Base-by-base conservation (phyloP, 2,888 invertebrate species). In the Tricholauxania praeusta region DNA sequence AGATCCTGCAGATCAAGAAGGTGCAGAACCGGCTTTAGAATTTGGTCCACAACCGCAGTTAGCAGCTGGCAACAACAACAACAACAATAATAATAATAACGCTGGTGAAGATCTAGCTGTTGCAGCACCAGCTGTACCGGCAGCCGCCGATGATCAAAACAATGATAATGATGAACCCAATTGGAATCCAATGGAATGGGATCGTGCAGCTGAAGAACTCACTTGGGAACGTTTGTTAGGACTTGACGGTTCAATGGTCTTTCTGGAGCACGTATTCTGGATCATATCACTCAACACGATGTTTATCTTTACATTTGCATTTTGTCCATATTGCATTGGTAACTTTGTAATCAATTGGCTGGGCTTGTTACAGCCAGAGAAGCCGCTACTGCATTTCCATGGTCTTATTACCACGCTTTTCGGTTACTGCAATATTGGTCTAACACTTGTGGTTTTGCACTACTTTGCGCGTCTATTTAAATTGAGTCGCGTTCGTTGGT, bases 131-230 rank as follows among this genome's bases (percentile, higher is more conserved):
- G 78, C 70, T 8, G 77, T 69, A 15, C 74, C 68, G 82, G 87
- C 76, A 85, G 81, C 80, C 90, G 91, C 78, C 88, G 90, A 60
- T 85, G 79, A 78, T 15, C 77, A 80, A 49, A 81, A 79, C 8
- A 81, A 80, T 65, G 85, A 85, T 55, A 86, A 85, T 92, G 74
- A 87, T 75, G 87, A 87, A 74, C 85, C 84, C n/a, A 97, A 97
- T 83, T 98, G 98, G 97, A 98, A 98, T 87, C 98, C 97, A 0
- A 96, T 98, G 91, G 98, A 98, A 84, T 99, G 98, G 98, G 98
- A 99, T 84, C 90, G 98, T 76, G 97, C 97, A 0, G 97, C 96
- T 14, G 99, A 98, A 84, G 99, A 99, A 86, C 89, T 99, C 39
- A 99, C 99, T 0, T 99, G 99, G 99, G 99, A 99, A 85, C 91